Conservation (phyloP, 2,888 invertebrate genomes). For the Orthonychiurus folsomi region DNA sequence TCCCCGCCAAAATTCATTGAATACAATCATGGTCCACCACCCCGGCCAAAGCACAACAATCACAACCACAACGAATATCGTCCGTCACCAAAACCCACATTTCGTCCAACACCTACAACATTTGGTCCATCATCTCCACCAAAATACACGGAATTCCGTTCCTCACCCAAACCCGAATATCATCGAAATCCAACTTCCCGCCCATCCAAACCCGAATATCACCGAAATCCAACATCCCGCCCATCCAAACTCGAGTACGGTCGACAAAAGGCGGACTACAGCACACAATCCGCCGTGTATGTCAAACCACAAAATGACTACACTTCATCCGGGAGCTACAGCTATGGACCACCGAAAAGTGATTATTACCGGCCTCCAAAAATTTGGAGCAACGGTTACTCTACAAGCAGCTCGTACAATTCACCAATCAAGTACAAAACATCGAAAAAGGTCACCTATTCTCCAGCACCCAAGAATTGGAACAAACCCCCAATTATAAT, state of each 20-base stretch:
- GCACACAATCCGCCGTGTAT: background rate
- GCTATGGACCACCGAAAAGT: background rate
- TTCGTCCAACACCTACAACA: background rate
- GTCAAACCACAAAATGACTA: background rate
- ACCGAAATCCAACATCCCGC: background rate
- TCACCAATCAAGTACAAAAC: background rate
- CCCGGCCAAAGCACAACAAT: too few species aligned
- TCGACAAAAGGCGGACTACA: background rate
- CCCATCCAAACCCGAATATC: too few species aligned
- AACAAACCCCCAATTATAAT: slow-evolving; percentile 44
- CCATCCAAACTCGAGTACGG: background rate
- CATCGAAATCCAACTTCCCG: background rate
- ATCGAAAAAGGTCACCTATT: slow-evolving; percentile 23
- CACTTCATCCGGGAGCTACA: background rate
- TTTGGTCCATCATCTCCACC: background rate
- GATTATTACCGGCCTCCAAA: background rate
- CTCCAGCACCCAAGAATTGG: slow-evolving; percentile 42
- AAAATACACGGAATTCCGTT: background rate
- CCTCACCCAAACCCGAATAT: background rate
- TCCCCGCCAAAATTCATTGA: background rate
- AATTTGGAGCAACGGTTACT: background rate
- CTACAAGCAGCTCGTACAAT: background rate
- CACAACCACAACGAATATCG: slow-evolving; percentile 4
- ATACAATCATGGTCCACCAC: background rate
- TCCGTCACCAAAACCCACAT: background rate